These are phyloP conservation scores for Apaloderma vittatum DNA, from an alignment of 2,113 vertebrate species.

Conservation along the genomic window DNA sequence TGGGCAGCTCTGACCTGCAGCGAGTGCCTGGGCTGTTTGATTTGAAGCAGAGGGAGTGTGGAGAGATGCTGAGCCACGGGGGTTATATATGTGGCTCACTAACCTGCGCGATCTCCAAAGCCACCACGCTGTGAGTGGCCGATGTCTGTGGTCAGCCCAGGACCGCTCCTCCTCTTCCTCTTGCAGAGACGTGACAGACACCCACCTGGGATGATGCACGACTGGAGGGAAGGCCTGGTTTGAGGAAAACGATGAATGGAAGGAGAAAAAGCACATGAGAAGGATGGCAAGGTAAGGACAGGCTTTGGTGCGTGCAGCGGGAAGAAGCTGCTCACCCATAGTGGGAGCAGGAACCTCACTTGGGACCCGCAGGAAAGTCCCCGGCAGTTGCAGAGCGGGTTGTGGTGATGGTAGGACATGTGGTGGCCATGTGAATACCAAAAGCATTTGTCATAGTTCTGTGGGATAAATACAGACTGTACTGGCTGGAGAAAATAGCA, in stretches of 20 bases:
- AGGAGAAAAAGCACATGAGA: conserved; percentile 7
- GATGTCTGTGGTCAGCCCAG: neutral
- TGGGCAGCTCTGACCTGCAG: neutral
- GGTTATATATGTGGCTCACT: neutral
- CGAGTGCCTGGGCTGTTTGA: neutral
- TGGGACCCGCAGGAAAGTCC: neutral
- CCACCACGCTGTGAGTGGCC: rapidly evolving
- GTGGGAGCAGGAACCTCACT: neutral
- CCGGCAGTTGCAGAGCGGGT: rapidly evolving
- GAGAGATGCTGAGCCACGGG: neutral
- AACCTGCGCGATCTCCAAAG: neutral
- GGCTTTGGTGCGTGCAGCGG: neutral
- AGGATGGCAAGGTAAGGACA: conserved; percentile 52
- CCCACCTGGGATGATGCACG: neutral
- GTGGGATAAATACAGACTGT: neutral
- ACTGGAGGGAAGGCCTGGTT: neutral
- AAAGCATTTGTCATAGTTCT: neutral
- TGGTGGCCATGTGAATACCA: neutral
- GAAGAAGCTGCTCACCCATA: neutral
- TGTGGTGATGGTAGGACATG: neutral
- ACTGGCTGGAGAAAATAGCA: neutral
- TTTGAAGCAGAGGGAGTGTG: neutral
- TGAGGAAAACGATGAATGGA: conserved; percentile 39
- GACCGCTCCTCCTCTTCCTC: conserved; percentile 5
- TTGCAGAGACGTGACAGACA: neutral